phyloP scores from a whole-genome alignment of 2,113 vertebrate genomes.

The Atractosteus spatula region DNA sequence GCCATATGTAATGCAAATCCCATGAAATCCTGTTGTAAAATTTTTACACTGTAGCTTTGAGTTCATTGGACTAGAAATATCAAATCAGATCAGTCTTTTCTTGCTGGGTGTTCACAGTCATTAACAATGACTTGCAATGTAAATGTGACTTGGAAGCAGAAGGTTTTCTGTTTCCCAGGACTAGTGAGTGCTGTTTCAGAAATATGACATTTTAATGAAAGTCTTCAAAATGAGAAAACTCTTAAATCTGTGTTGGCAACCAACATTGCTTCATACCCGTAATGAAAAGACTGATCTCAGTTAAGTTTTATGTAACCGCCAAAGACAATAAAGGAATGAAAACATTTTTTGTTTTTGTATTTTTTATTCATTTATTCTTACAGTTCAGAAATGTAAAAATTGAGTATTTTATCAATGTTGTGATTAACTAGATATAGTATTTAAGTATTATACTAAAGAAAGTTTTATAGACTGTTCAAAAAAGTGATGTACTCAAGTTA shows the following conservation, averaged over 20 bases:
- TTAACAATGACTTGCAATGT: neutral
- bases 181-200: conserved; percentile 32
- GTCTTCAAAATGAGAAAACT: conserved; percentile 2
- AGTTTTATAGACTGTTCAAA: conserved; percentile 22
- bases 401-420: conserved; percentile 38
- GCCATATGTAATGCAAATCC: no score
- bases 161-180: no score
- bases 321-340: no score
- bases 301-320: no score
- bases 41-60: no score
- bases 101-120: neutral
- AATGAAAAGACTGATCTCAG: no score
- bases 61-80: no score
- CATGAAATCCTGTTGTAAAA: no score
- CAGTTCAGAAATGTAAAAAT: conserved; percentile 43
- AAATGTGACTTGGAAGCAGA: conserved; percentile 27
- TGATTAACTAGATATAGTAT: conserved; percentile 29
- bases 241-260: no score
- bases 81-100: neutral
- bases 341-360: conserved; percentile 26
- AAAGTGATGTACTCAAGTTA: conserved; percentile 25
- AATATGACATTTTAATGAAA: conserved; percentile 8
- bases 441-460: conserved; percentile 38
- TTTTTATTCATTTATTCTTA: conserved; percentile 35
- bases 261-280: no score